Percentiles rank a stretch among this genome's conserved stretches.
Evolutionary conservation across 2,113 vertebrate species (phyloP).

Genomic region (Abramis brama): DNA sequence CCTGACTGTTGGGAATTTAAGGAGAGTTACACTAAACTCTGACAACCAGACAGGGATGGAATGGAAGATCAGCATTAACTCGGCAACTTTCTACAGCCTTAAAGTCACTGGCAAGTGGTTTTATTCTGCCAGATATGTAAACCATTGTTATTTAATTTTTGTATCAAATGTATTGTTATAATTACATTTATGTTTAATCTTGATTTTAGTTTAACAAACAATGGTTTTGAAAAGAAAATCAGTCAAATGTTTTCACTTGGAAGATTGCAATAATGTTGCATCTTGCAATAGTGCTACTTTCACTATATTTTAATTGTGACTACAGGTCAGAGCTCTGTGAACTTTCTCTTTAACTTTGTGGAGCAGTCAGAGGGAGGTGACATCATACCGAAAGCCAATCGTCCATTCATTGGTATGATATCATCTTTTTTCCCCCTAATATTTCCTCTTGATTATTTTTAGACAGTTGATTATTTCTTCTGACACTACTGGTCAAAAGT

Average conservation of each 20-base stretch:
- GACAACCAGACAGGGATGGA: conserved; percentile 48
- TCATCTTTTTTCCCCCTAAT: not conserved
- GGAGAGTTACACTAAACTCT: not conserved
- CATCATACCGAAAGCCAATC: not conserved
- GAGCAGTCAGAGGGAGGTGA: conserved; percentile 32
- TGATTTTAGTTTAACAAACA: not conserved
- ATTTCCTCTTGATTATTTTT: too few relatives aligned
- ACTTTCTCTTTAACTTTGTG: conserved; percentile 70
- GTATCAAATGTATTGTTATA: not conserved
- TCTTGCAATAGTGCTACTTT: not conserved
- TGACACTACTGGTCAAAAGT: not conserved
- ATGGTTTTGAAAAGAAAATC: not conserved
- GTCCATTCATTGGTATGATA: not conserved
- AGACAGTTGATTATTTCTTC: too few relatives aligned
- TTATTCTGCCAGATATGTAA: not conserved
- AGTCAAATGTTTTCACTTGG: not conserved
- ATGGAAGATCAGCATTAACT: conserved; percentile 63
- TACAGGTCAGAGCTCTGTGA: conserved; percentile 65
- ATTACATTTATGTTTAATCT: too few relatives aligned
- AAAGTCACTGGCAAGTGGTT: conserved; percentile 64
- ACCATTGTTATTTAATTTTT: not conserved
- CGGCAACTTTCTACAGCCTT: conserved; percentile 61
- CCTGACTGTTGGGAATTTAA: conserved; percentile 15
- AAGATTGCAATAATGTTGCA: not conserved
- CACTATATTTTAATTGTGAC: not conserved